phyloP scores from a whole-genome alignment of 2,113 vertebrate genomes.

The Epinephelus cyanopodus region DNA sequence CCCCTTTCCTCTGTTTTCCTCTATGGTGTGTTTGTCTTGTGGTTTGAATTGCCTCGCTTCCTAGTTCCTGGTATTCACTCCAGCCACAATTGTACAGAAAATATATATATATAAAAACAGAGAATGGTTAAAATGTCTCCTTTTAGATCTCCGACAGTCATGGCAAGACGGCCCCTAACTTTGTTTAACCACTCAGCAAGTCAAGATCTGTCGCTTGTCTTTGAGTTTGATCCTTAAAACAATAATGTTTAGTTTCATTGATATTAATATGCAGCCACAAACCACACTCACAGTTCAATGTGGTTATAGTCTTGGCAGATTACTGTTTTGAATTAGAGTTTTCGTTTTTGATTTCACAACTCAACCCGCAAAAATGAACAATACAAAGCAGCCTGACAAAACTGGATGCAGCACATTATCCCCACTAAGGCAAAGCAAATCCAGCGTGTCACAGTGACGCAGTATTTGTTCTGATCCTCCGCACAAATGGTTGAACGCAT shows the following conservation, averaged over 20 bases:
- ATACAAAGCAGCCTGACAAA: not conserved
- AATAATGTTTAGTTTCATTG: not conserved
- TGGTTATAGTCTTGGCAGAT: not conserved
- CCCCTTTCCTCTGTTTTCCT: not conserved
- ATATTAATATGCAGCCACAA: not conserved
- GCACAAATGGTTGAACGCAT: not conserved
- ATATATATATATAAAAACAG: too few relatives aligned
- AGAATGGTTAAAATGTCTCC: not conserved
- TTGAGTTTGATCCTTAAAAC: not conserved
- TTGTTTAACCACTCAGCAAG: not conserved
- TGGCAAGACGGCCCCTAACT: not conserved
- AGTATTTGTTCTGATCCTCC: not conserved
- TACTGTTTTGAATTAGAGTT: not conserved
- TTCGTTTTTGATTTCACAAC: not conserved
- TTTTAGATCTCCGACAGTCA: not conserved
- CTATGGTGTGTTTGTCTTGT: conserved; percentile 33
- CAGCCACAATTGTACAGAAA: conserved; percentile 4
- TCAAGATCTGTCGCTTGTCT: not conserved
- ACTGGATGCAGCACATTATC: not conserved
- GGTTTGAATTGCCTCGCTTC: conserved; percentile 27
- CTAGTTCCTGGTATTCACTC: conserved; percentile 26
- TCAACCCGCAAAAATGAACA: not conserved
- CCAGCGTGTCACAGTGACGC: not conserved
- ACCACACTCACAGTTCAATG: not conserved
- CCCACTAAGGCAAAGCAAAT: not conserved